Percentiles rank a stretch among this genome's conserved stretches.
These are phyloP conservation scores for Apogon hyalosoma DNA, from an alignment of 2,797 vertebrate species.

Conservation along the genomic window DNA sequence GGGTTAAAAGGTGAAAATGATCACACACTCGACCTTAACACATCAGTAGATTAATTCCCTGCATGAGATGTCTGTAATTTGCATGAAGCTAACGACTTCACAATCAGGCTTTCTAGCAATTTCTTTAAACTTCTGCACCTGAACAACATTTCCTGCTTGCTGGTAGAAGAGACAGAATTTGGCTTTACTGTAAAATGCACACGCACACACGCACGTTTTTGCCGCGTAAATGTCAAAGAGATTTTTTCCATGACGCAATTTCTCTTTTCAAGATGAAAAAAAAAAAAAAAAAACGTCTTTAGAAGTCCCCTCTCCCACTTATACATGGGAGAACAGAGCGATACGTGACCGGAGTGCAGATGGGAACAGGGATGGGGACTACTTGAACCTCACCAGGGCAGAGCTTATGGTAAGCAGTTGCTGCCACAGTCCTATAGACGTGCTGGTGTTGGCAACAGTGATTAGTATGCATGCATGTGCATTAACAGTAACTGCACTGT, in stretches of 20 bases:
- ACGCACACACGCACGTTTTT: conserved; percentile 43
- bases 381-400: conserved; percentile 63
- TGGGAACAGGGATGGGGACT: conserved; percentile 63
- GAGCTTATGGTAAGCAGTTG: conserved; percentile 53
- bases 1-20: too few relatives aligned
- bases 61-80: too few relatives aligned
- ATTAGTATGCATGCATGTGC: conserved; percentile 43
- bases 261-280: conserved; percentile 80
- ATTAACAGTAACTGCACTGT: background rate
- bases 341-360: conserved; percentile 86
- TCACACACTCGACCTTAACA: too few relatives aligned
- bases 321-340: conserved; percentile 72
- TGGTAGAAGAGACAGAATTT: background rate
- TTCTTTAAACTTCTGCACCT: background rate
- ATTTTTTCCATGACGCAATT: conserved; percentile 88
- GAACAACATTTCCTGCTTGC: too few relatives aligned
- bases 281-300: conserved; percentile 42
- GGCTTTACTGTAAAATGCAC: conserved; percentile 6
- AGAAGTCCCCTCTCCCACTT: conserved; percentile 55
- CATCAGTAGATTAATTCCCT: too few relatives aligned
- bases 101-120: too few relatives aligned
- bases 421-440: conserved; percentile 18
- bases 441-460: conserved; percentile 16
- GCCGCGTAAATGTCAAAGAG: conserved; percentile 61
- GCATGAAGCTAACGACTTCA: too few relatives aligned